Conservation (phyloP, 2,113 vertebrate genomes). For the Sceloporus undulatus region DNA sequence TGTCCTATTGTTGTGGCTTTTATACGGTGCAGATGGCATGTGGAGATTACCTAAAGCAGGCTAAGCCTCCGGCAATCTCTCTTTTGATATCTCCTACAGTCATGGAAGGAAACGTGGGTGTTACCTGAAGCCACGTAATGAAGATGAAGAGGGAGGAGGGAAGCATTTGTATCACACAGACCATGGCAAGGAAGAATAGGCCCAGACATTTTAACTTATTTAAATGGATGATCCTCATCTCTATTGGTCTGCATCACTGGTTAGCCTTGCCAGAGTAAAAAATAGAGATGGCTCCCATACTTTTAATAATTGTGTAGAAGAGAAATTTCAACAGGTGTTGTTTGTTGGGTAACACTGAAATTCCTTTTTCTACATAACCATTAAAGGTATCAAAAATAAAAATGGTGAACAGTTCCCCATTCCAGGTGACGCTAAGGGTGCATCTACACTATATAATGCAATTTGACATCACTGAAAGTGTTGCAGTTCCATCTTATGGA, state of each 20-base stretch:
- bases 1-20: constrained; percentile 77
- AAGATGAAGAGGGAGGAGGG: neutral
- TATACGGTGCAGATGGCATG: constrained; percentile 61
- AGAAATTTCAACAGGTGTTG: too few species aligned
- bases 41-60: constrained; percentile 59
- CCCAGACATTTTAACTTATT: constrained; percentile 47
- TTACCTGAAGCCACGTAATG: constrained; percentile 51
- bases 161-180: neutral
- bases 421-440: neutral
- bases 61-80: constrained; percentile 67
- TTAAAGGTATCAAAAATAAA: neutral
- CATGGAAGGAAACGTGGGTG: constrained; percentile 72
- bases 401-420: neutral
- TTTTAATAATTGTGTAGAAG: too few species aligned
- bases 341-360: too few species aligned
- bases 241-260: neutral
- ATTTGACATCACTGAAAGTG: too few species aligned
- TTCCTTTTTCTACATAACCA: too few species aligned
- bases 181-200: constrained; percentile 24
- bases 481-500: too few species aligned
- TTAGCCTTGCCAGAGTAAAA: neutral
- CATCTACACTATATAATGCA: too few species aligned
- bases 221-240: constrained; percentile 26
- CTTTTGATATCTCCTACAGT: constrained; percentile 62
- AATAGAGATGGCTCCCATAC: neutral